These are phyloP conservation scores for Cyaniris semiargus DNA, from an alignment of 2,888 invertebrate genomes.

Conservation along the genomic window DNA sequence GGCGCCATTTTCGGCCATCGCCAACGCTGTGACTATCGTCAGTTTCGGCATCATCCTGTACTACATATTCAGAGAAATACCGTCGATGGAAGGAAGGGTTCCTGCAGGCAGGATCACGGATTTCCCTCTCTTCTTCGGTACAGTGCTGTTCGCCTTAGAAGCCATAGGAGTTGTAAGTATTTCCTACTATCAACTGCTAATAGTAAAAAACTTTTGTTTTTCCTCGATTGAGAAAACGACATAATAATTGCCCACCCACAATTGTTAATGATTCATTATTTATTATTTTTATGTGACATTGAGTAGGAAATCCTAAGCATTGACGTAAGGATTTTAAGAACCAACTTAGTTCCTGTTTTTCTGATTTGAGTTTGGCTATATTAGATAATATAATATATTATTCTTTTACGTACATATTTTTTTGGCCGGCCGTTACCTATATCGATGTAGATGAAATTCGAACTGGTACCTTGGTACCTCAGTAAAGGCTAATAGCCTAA, in stretches of 20 bases:
- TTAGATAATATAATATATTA: too few species aligned
- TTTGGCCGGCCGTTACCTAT: too few species aligned
- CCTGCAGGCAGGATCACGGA: slow-evolving; percentile 83
- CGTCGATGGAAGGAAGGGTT: slow-evolving; percentile 82
- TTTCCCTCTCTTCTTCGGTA: slow-evolving; percentile 97
- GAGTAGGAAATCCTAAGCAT: too few species aligned
- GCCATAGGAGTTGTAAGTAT: slow-evolving; percentile 92
- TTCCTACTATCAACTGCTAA: background rate
- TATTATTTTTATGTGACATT: background rate
- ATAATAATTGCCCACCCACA: background rate
- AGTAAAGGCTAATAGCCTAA: too few species aligned
- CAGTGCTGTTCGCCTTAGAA: slow-evolving; percentile 97
- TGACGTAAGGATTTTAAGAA: too few species aligned
- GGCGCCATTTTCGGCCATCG: slow-evolving; percentile 93
- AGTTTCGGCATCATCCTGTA: slow-evolving; percentile 93
- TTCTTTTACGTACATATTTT: too few species aligned
- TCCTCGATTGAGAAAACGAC: background rate
- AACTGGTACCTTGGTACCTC: too few species aligned
- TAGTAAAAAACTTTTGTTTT: background rate
- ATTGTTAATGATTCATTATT: background rate
- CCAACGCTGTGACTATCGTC: slow-evolving; percentile 90
- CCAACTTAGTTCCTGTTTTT: too few species aligned
- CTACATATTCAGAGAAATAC: slow-evolving; percentile 88
- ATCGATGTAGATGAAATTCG: too few species aligned
- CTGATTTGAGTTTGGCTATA: too few species aligned